Evolutionary conservation across 2,113 vertebrate genomes (phyloP), one percentile per base, ranked within the genome.

Genomic region (Ictidomys tridecemlineatus): DNA sequence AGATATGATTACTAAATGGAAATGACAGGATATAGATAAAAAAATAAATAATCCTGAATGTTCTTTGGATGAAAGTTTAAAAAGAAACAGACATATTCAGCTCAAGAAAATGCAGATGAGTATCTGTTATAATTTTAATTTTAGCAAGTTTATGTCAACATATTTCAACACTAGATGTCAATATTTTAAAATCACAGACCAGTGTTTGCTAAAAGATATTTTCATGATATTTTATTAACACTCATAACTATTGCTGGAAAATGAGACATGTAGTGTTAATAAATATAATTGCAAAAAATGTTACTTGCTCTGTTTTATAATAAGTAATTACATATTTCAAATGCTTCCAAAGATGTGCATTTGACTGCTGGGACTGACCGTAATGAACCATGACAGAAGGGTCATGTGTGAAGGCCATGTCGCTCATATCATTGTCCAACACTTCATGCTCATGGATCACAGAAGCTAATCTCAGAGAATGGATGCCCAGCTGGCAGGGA

Each of bases 91-190:
- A 87, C 79, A 63, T 85, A 96, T 95, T 91, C 70, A 92, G 65
- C 89, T 92, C 97, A 96, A 97, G 83, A 96, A 97, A 97, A 97
- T 96, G 85, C 80, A 93, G 94, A 97, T 97, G 92, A 96, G 48
- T 97, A 95, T 97, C 94, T 97, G 96, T 73, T 97, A 39, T 87
- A 92, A 69, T 97, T 97, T 98, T 97, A 97, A 98, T 98, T 97
- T 97, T 93, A 96, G 92, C 87, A 94, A 84, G 28, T 90, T 93
- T 95, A 87, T 96, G 94, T 97, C 96, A 98, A 98, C 96, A 97
- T 97, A 80, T 96, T 97, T 98, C 90, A 98, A 95, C 84, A 96
- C 89, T 97, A 90, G 58, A 96, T 97, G 96, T 97, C 97, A 97
- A 97, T 97, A 98, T 98, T 98, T 98, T 95, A 98, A 95, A 97